Percentiles rank a stretch among this genome's conserved stretches.
These are phyloP conservation scores for Vesta saturnalis DNA, from an alignment of 2,888 invertebrate species.

Conservation along the genomic window DNA sequence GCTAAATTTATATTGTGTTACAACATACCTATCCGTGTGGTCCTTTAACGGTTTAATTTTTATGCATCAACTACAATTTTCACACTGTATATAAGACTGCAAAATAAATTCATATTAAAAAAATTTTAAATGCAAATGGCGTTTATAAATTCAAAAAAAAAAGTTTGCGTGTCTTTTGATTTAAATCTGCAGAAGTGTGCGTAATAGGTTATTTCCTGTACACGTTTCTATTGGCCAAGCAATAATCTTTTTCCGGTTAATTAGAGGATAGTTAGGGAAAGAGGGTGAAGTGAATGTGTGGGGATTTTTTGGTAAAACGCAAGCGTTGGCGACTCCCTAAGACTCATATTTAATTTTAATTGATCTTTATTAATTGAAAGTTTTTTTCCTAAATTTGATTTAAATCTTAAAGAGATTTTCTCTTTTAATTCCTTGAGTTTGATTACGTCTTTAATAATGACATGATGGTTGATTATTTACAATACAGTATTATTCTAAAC, in stretches of 20 bases:
- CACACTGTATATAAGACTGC: neutral
- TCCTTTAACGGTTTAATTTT: neutral
- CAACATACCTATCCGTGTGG: neutral
- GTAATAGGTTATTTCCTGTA: constrained; percentile 48
- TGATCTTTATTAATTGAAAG: no score
- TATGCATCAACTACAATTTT: neutral
- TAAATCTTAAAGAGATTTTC: no score
- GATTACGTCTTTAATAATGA: no score
- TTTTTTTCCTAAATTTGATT: no score
- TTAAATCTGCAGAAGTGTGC: constrained; percentile 12
- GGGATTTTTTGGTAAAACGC: constrained; percentile 15
- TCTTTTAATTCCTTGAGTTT: no score
- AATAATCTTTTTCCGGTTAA: constrained; percentile 47
- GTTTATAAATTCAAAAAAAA: neutral
- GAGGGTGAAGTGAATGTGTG: constrained; percentile 22
- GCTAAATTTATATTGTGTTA: neutral
- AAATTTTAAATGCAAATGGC: neutral
- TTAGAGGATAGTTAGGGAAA: constrained; percentile 38
- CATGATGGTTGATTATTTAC: no score
- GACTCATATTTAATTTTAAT: no score
- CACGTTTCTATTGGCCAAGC: constrained; percentile 43
- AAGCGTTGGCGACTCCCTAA: no score
- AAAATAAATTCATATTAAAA: neutral
- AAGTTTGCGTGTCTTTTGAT: neutral
- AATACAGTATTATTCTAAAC: no score